A percentile compares a stretch with the other conserved stretches of the same genome.
These are phyloP conservation scores for Odocoileus virginianus DNA, from an alignment of 2,113 vertebrate genomes.

Conservation along the genomic window DNA sequence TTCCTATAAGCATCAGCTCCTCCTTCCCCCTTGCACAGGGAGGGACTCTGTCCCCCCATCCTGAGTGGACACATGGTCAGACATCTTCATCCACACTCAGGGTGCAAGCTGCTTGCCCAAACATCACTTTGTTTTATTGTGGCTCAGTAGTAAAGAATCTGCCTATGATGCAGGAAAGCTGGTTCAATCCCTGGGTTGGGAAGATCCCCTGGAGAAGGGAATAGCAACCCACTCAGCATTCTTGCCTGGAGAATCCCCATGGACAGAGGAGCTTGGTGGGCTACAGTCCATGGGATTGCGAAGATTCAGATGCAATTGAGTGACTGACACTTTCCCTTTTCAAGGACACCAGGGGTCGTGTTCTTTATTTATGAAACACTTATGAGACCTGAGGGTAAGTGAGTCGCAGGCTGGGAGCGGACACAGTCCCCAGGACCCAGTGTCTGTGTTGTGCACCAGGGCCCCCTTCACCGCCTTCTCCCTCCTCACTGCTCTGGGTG, in stretches of 20 bases:
- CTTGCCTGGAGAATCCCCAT: background rate
- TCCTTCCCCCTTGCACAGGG: rapidly evolving
- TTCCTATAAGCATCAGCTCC: background rate
- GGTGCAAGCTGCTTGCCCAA: no score
- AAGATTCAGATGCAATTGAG: background rate
- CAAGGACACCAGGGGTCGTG: background rate
- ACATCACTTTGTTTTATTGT: background rate
- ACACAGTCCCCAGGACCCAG: background rate
- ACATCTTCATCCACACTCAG: background rate
- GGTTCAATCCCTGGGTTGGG: background rate
- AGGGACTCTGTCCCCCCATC: background rate
- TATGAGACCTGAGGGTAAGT: background rate
- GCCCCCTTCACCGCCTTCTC: background rate
- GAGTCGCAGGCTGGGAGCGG: background rate
- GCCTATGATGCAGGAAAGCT: background rate
- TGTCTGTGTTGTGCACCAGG: background rate
- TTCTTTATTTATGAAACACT: background rate
- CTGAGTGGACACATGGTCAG: background rate
- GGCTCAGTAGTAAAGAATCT: background rate
- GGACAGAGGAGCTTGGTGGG: background rate
- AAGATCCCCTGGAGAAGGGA: background rate
- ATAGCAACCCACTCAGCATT: background rate
- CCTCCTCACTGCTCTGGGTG: background rate
- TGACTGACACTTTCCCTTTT: background rate
- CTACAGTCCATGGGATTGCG: background rate